phyloP scores from a whole-genome alignment of 2,797 vertebrate species.

The Novumbra hubbsi region DNA sequence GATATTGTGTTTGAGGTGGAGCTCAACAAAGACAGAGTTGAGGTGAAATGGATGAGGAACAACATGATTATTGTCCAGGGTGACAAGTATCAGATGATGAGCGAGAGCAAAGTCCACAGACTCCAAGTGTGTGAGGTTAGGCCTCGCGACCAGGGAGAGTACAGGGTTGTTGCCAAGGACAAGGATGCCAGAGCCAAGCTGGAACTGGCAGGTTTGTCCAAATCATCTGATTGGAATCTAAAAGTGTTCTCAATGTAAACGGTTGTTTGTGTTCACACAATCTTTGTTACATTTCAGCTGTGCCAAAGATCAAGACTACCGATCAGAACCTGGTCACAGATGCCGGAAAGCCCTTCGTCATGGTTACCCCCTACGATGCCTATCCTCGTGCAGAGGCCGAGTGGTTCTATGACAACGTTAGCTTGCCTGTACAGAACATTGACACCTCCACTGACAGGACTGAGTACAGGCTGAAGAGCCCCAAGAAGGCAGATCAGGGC shows the following conservation, averaged over 20 bases:
- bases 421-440: constrained; percentile 85
- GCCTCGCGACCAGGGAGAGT: constrained; percentile 96
- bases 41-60: constrained; percentile 96
- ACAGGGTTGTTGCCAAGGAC: constrained; percentile 95
- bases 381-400: constrained; percentile 94
- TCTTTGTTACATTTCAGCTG: constrained; percentile 69
- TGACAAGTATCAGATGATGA: constrained; percentile 99
- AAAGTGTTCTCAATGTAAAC: too few relatives aligned
- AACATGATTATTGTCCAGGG: constrained; percentile 97
- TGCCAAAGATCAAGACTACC: constrained; percentile 91
- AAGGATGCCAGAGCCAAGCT: constrained; percentile 96
- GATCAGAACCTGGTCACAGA: constrained; percentile 96
- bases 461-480: constrained; percentile 87
- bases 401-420: constrained; percentile 83
- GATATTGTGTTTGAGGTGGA: constrained; percentile 93
- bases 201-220: constrained; percentile 89
- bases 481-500: constrained; percentile 87
- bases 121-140: constrained; percentile 94
- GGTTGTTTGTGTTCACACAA: too few relatives aligned
- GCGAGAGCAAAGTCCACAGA: constrained; percentile 91
- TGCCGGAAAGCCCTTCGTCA: constrained; percentile 89
- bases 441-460: constrained; percentile 87
- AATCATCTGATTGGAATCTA: too few relatives aligned
- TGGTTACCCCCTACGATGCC: constrained; percentile 91
- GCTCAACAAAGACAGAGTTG: constrained; percentile 96